Conservation (phyloP, 2,797 vertebrate genomes). For the Sciurus vulgaris region DNA sequence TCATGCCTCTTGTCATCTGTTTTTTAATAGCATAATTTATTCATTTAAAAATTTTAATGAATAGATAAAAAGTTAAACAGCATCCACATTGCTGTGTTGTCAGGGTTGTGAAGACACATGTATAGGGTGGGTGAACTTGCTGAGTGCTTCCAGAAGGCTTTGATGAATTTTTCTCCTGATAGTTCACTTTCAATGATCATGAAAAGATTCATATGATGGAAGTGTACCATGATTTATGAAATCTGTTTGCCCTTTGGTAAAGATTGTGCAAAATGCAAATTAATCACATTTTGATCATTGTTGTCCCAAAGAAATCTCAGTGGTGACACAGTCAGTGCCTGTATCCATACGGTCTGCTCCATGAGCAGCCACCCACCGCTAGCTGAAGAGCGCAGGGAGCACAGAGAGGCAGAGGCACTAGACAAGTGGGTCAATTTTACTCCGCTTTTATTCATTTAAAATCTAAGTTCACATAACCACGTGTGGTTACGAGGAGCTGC, state of each 20-base stretch:
- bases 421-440: neutral
- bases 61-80: neutral
- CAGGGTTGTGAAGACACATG: neutral
- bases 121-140: neutral
- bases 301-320: too few relatives aligned
- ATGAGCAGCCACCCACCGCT: neutral
- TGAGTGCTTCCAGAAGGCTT: neutral
- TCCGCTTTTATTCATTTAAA: neutral
- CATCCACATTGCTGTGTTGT: too few relatives aligned
- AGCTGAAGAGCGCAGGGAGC: neutral
- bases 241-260: neutral
- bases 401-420: neutral
- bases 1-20: neutral
- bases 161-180: neutral
- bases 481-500: neutral
- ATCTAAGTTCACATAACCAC: neutral
- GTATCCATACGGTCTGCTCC: accelerated
- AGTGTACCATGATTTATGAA: neutral
- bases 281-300: neutral
- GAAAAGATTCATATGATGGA: neutral
- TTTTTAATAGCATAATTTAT: neutral
- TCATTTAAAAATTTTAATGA: neutral
- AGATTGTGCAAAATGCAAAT: neutral
- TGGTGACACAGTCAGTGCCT: neutral
- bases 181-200: neutral